A percentile compares a stretch with the other conserved stretches of the same genome.
phyloP scores from a whole-genome alignment of 2,888 invertebrate species.

The Crepidodera aurea region DNA sequence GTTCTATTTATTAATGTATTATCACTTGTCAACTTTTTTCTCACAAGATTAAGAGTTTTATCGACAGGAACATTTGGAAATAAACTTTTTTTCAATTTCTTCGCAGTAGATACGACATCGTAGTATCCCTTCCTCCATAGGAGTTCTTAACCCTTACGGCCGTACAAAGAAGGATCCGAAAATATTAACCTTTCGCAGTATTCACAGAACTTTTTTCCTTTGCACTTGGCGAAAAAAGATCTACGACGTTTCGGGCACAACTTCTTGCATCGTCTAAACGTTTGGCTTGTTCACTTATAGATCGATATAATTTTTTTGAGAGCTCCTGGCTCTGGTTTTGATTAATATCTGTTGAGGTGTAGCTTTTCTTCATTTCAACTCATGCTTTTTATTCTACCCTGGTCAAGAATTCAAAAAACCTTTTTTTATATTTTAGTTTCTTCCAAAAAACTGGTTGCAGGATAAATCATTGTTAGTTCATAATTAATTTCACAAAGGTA shows the following conservation, averaged over 20 bases:
- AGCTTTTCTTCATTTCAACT: constrained; percentile 67
- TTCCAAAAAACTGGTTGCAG: constrained; percentile 51
- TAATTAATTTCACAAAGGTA: constrained; percentile 57
- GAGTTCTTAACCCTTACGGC: constrained; percentile 88
- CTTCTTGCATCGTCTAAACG: constrained; percentile 74
- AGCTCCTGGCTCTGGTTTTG: constrained; percentile 66
- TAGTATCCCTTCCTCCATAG: constrained; percentile 95
- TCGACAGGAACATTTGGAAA: too few relatives aligned
- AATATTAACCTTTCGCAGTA: constrained; percentile 90
- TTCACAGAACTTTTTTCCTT: constrained; percentile 81
- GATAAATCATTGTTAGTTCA: constrained; percentile 59
- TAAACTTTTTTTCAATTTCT: constrained; percentile 75
- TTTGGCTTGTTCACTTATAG: constrained; percentile 73
- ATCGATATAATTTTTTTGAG: constrained; percentile 67
- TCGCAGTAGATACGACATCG: constrained; percentile 81
- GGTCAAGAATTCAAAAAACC: constrained; percentile 61
- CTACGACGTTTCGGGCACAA: constrained; percentile 68
- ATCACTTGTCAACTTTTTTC: too few relatives aligned
- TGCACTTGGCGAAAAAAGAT: constrained; percentile 75
- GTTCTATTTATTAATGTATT: too few relatives aligned
- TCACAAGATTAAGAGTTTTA: too few relatives aligned
- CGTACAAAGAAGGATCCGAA: constrained; percentile 83
- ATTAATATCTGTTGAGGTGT: constrained; percentile 64
- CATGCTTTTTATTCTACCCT: constrained; percentile 59
- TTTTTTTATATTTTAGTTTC: constrained; percentile 51